Evolutionary conservation across 2,888 invertebrate species (phyloP).

Genomic region (Stratiomys singularior): DNA sequence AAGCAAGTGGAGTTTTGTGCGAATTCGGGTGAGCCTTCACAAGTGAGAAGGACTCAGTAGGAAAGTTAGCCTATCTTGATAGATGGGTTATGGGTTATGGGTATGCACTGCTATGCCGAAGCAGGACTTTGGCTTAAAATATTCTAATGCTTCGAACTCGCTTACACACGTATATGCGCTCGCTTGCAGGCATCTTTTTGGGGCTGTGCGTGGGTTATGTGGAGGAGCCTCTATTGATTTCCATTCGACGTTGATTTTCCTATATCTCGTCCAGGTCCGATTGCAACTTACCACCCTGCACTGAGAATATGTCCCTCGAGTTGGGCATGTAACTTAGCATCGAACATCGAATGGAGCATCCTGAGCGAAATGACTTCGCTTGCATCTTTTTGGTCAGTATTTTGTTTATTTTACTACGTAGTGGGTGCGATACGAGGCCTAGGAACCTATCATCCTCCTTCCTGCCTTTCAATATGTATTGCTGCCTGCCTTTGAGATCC

Average conservation of each 20-base stretch:
- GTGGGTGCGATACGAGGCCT: not conserved
- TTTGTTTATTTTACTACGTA: conserved; percentile 50
- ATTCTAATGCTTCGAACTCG: conserved; percentile 33
- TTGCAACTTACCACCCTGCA: conserved; percentile 39
- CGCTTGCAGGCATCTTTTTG: conserved; percentile 33
- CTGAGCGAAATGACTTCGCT: conserved; percentile 40
- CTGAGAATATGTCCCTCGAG: conserved; percentile 46
- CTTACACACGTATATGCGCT: conserved; percentile 36
- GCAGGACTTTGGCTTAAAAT: conserved; percentile 27
- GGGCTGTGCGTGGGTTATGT: conserved; percentile 26
- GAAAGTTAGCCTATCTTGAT: conserved; percentile 51
- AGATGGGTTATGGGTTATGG: conserved; percentile 50
- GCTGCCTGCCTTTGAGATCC: conserved; percentile 31
- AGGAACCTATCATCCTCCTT: conserved; percentile 16
- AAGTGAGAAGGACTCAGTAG: conserved; percentile 35
- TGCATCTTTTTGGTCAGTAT: conserved; percentile 51
- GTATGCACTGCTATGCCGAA: conserved; percentile 44
- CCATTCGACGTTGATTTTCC: conserved; percentile 49
- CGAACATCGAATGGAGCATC: conserved; percentile 15
- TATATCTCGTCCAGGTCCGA: conserved; percentile 24
- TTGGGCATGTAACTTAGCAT: conserved; percentile 23
- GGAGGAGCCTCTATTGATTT: conserved; percentile 50
- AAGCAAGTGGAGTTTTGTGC: conserved; percentile 8
- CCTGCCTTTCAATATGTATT: conserved; percentile 45
- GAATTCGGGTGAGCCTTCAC: conserved; percentile 48